Base-by-base conservation (phyloP, 2,797 vertebrate genomes). In the Sparidentex hasta region DNA sequence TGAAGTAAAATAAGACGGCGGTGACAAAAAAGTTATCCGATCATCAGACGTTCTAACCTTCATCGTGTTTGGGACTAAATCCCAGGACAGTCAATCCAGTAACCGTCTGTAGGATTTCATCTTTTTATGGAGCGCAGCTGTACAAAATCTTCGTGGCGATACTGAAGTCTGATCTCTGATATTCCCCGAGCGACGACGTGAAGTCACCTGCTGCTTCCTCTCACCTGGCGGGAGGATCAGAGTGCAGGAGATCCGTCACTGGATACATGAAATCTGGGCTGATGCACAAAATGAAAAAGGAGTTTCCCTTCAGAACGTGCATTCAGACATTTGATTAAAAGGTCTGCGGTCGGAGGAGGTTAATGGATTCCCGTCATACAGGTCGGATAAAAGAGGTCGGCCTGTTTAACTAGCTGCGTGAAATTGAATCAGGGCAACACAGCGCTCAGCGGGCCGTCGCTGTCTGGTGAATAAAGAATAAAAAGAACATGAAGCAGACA, bases 381-480 rank as follows among this genome's bases (percentile, higher is more conserved):
- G 38, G 25, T 21, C 38, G 8, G 0, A n/a, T 38, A 21, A 44
- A 58, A 46, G 27, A 43, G 47, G 2, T 65, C 56, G 0, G 9
- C 52, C 25, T 56, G 23, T 78, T 63, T 25, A 68, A 64, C 14
- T 65, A 23, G 41, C 27, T 48, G 69, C 11, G 17, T 27, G 54
- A 48, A 65, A 47, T 44, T 4, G 6, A 75, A 69, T 65, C 18
- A 69, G 27, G 21, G 17, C 9, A 11, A 55, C 44, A 11, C 63
- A 1, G 16, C 20, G 54, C 58, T 81, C 71, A 58, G 20, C 16
- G 68, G 50, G 51, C 46, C 54, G 20, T 65, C 11, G 3, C 44
- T 65, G 62, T 18, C 0, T 16, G 2, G 4, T 54, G 27, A 63
- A 72, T 38, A n/a, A 38, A 43, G 43, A 58, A 23, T 48, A 27